A percentile compares a stretch with the other conserved stretches of the same genome.
Evolutionary conservation across 2,113 vertebrate genomes (phyloP).

Genomic region (Phylloscopus trochilus): DNA sequence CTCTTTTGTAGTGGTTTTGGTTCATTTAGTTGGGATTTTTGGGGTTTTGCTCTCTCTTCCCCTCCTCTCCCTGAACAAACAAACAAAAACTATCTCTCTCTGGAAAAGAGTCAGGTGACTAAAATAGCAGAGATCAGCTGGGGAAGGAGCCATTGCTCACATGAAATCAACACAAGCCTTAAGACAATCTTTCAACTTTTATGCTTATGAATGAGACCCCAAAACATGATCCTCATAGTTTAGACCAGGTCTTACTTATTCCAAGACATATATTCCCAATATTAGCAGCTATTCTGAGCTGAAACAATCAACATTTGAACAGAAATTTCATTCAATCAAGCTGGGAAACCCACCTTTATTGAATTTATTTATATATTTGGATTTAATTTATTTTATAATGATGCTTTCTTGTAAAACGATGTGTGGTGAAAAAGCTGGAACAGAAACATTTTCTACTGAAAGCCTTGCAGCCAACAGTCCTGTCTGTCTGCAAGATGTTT

Average conservation of each 20-base stretch:
- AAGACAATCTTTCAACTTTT: background rate
- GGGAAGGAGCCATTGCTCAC: background rate
- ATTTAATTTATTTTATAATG: background rate
- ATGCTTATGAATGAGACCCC: background rate
- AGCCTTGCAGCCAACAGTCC: background rate
- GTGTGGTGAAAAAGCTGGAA: background rate
- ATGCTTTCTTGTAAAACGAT: background rate
- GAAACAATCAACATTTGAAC: background rate
- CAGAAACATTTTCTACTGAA: background rate
- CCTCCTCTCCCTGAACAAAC: background rate
- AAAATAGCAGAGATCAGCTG: background rate
- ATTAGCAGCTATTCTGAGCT: background rate
- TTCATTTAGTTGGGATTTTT: conserved; percentile 17
- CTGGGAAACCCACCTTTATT: background rate
- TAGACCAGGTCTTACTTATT: background rate
- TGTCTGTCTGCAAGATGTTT: background rate
- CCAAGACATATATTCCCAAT: background rate
- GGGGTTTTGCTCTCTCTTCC: background rate
- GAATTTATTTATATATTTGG: background rate
- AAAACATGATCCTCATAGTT: background rate
- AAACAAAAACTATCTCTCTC: conserved; percentile 4
- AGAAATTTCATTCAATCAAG: background rate
- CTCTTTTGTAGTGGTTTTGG: conserved; percentile 50
- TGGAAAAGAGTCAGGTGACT: conserved; percentile 8
- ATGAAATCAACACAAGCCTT: background rate